These are phyloP conservation scores for Passer domesticus DNA, from an alignment of 2,113 vertebrate genomes.

Conservation along the genomic window DNA sequence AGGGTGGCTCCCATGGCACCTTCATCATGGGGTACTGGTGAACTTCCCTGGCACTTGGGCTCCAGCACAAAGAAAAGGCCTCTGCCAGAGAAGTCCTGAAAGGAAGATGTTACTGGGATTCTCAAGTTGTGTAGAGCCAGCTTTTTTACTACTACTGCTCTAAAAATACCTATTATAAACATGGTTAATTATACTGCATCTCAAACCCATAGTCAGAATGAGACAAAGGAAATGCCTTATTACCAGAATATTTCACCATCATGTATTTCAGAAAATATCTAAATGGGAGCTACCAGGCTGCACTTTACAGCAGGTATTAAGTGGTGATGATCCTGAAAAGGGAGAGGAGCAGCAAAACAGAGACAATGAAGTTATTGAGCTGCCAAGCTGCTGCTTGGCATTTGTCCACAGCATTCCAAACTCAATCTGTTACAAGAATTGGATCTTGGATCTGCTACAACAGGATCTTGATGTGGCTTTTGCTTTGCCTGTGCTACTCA, in stretches of 20 bases:
- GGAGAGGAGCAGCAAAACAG: background rate
- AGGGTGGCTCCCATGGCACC: background rate
- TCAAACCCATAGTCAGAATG: background rate
- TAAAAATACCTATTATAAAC: background rate
- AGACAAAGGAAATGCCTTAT: accelerated
- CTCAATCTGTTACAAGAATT: background rate
- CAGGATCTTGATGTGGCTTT: background rate
- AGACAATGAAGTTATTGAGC: background rate
- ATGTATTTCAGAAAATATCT: background rate
- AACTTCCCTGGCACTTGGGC: background rate
- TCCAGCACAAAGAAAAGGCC: background rate
- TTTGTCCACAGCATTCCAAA: background rate
- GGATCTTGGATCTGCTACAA: background rate
- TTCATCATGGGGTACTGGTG: accelerated
- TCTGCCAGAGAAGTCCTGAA: background rate
- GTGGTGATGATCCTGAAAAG: background rate
- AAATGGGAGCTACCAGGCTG: background rate
- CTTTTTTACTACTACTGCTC: background rate
- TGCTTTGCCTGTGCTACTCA: background rate
- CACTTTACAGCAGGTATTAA: background rate
- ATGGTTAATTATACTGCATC: background rate
- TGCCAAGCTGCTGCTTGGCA: background rate
- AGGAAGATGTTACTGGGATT: background rate
- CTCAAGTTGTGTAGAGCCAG: background rate
- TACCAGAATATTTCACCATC: background rate